phyloP scores from a whole-genome alignment of 2,797 vertebrate genomes.

The Carapus acus region DNA sequence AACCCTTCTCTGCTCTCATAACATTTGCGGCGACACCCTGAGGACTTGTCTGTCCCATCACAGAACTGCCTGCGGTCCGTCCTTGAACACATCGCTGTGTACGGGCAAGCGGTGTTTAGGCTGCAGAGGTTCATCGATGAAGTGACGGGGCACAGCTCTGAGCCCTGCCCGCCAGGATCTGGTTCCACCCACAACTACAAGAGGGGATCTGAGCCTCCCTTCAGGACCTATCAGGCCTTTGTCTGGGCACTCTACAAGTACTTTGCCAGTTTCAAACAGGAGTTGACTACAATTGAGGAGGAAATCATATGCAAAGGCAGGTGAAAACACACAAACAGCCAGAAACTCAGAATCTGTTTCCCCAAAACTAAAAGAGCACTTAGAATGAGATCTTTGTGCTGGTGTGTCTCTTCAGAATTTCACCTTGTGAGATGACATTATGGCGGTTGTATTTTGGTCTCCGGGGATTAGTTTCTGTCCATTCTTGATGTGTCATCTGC shows the following conservation, averaged over 20 bases:
- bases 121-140: slow-evolving; percentile 96
- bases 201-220: slow-evolving; percentile 83
- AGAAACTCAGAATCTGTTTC: not conserved
- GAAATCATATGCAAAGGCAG: slow-evolving; percentile 86
- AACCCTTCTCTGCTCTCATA: not conserved
- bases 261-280: slow-evolving; percentile 90
- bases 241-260: slow-evolving; percentile 97
- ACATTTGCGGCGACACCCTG: not conserved
- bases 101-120: slow-evolving; percentile 89
- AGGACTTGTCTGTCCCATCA: slow-evolving; percentile 5
- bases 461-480: not conserved
- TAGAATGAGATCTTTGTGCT: too few relatives aligned
- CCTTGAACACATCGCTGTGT: slow-evolving; percentile 88
- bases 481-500: not conserved
- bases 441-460: not conserved
- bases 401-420: too few relatives aligned
- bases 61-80: slow-evolving; percentile 89
- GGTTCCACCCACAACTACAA: slow-evolving; percentile 66
- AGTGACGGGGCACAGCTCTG: slow-evolving; percentile 84
- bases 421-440: too few relatives aligned
- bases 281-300: slow-evolving; percentile 86
- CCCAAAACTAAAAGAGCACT: too few relatives aligned
- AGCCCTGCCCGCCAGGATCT: slow-evolving; percentile 70
- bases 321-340: slow-evolving; percentile 13
- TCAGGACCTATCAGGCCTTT: slow-evolving; percentile 96